phyloP scores from a whole-genome alignment of 2,113 vertebrate species.

The Cariama cristata region DNA sequence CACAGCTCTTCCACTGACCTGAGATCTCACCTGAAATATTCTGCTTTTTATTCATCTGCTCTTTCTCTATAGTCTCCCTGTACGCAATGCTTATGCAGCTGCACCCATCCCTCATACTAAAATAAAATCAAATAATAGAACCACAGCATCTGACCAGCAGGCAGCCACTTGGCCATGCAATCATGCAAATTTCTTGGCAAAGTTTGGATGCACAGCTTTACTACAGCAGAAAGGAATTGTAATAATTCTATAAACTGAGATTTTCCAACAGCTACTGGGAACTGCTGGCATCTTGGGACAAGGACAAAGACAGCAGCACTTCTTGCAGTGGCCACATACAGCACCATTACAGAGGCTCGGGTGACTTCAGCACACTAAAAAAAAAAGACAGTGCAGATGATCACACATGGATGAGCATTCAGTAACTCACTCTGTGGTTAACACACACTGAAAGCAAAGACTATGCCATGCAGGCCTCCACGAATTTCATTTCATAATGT shows the following conservation, averaged over 20 bases:
- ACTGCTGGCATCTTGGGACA: neutral
- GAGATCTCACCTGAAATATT: neutral
- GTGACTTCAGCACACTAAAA: neutral
- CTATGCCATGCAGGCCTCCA: neutral
- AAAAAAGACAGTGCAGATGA: neutral
- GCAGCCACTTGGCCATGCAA: neutral
- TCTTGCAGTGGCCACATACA: neutral
- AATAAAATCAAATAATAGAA: neutral
- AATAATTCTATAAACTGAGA: neutral
- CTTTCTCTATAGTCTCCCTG: neutral
- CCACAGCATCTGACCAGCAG: neutral
- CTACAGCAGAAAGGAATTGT: neutral
- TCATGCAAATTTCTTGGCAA: neutral
- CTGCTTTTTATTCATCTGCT: neutral
- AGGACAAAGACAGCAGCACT: neutral
- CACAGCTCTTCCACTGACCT: fast-evolving
- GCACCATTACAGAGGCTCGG: fast-evolving
- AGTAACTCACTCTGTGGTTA: constrained; percentile 31
- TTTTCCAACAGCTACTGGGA: neutral
- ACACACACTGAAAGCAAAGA: neutral
- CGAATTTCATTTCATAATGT: neutral
- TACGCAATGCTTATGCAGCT: neutral
- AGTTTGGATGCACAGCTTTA: neutral
- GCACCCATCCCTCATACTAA: neutral
- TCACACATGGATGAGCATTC: constrained; percentile 21